phyloP scores from a whole-genome alignment of 2,113 vertebrate species.

The Oriolus oriolus region DNA sequence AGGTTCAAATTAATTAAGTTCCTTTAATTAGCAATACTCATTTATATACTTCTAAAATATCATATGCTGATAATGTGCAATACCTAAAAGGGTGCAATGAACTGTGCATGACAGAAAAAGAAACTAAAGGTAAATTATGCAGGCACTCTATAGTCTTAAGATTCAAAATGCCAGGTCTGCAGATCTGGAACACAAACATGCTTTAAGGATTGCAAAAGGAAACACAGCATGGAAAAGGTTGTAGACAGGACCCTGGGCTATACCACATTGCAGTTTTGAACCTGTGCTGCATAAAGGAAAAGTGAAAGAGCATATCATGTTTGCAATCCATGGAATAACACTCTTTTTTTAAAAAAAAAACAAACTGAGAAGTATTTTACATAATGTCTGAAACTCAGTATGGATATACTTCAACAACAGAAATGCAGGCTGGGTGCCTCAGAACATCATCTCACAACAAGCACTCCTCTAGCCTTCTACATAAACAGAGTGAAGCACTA shows the following conservation, averaged over 20 bases:
- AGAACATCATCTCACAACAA: background rate
- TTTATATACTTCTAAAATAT: background rate
- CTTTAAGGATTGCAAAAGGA: background rate
- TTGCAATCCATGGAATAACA: background rate
- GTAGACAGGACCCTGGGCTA: background rate
- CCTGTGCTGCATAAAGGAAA: background rate
- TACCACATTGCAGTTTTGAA: background rate
- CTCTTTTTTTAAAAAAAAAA: no score
- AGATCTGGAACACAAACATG: background rate
- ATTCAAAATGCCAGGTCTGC: background rate
- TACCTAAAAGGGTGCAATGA: background rate
- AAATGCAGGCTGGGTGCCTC: background rate
- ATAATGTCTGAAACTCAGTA: background rate
- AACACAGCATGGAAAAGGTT: background rate
- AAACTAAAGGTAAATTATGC: background rate
- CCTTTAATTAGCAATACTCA: background rate
- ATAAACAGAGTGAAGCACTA: background rate
- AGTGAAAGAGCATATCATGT: background rate
- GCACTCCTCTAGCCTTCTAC: background rate
- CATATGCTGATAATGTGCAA: background rate
- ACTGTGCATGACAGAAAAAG: background rate
- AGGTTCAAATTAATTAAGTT: background rate
- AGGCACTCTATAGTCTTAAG: background rate
- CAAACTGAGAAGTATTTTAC: background rate
- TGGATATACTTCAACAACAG: background rate